Evolutionary conservation across 64 coral and sea anemone species (phyloP).

Genomic region (Montipora sp.): DNA sequence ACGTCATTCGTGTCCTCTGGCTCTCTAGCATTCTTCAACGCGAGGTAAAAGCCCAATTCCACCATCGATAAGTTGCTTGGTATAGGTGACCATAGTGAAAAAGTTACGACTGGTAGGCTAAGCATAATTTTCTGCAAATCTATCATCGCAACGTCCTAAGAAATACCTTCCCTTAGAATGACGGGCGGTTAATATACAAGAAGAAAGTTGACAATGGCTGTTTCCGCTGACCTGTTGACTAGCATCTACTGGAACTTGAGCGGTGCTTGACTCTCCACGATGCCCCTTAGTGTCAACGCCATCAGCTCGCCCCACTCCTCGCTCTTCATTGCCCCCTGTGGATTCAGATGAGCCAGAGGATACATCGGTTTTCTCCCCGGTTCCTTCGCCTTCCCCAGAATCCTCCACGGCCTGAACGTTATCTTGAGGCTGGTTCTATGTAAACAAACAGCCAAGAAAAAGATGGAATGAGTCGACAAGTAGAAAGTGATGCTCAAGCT

Average conservation of each 20-base stretch:
- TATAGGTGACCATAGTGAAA: no score
- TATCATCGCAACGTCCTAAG: no score
- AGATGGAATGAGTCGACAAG: not conserved
- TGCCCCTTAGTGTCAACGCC: conserved; percentile 74
- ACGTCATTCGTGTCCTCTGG: no score
- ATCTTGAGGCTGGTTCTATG: conserved; percentile 61
- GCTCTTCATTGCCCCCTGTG: conserved; percentile 66
- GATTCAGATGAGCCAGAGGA: conserved; percentile 78
- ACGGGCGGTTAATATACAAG: not conserved
- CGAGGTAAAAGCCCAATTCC: no score
- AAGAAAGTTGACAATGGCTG: not conserved
- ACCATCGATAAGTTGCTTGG: no score
- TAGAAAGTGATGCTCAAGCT: no score
- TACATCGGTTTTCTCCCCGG: conserved; percentile 49
- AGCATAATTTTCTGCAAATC: no score
- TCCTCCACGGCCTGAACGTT: conserved; percentile 81
- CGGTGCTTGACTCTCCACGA: conserved; percentile 66
- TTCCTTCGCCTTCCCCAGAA: conserved; percentile 71
- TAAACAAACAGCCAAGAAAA: not conserved
- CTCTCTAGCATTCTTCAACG: no score
- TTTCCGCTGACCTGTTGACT: conserved; percentile 54
- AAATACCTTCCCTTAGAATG: no score
- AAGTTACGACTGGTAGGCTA: no score
- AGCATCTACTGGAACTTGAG: conserved; percentile 50
- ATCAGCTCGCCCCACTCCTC: conserved; percentile 68